Conservation (phyloP, 2,113 vertebrate species). For the Silurus asotus region DNA sequence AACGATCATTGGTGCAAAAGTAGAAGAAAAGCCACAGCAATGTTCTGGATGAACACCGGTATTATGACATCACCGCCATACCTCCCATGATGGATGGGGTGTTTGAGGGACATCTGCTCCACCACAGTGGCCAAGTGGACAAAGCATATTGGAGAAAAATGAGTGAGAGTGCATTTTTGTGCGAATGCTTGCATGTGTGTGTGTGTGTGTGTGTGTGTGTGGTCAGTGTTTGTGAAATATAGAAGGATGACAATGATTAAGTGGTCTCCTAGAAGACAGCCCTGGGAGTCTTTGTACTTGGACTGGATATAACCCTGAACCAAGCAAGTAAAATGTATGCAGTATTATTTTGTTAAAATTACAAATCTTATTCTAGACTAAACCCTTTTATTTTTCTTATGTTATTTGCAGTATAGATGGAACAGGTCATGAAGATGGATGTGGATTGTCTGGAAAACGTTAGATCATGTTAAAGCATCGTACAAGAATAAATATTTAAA, state of each 20-base stretch:
- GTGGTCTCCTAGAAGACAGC: slow-evolving; percentile 55
- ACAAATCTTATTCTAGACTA: neutral
- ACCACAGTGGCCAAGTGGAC: neutral
- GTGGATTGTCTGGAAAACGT: neutral
- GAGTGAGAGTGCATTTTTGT: slow-evolving; percentile 7
- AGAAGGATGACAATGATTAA: slow-evolving; percentile 68
- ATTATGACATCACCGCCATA: slow-evolving; percentile 2
- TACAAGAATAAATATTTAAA: too few species aligned
- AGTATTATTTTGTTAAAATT: neutral
- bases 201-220: neutral
- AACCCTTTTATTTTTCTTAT: neutral
- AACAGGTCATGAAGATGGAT: neutral
- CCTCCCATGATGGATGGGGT: slow-evolving; percentile 17
- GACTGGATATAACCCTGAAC: slow-evolving; percentile 1
- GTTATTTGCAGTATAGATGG: neutral
- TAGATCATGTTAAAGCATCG: neutral
- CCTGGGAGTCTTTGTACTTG: neutral
- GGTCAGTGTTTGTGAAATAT: slow-evolving; percentile 24
- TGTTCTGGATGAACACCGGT: neutral
- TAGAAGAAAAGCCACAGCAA: neutral
- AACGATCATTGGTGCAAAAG: neutral
- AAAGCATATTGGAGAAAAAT: slow-evolving; percentile 17
- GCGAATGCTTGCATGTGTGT: slow-evolving; percentile 27
- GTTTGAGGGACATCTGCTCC: slow-evolving; percentile 23
- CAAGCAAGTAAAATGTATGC: neutral